Evolutionary conservation across 2,113 vertebrate species (phyloP), one percentile per base, ranked within the genome.

Genomic region (Eudyptes chrysolophus): DNA sequence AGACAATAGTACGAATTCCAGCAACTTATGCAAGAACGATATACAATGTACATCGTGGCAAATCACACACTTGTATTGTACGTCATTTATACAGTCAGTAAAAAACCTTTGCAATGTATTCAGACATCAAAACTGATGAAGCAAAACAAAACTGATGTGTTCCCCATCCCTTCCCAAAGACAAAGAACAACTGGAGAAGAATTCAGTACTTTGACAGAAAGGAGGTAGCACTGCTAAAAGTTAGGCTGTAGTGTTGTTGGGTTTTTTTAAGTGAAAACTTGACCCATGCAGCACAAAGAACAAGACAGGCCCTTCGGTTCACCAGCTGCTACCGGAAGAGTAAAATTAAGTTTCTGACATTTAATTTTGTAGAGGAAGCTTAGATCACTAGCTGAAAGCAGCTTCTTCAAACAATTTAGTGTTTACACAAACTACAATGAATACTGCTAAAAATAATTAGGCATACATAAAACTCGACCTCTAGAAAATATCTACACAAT

Each of bases 221-320:
- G 90, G 98, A 98, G 97, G 97, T 96, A 98, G 98, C 96, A 81
- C 89, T 92, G 66, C 84, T 94, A 89, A 42, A 97, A 94, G 89
- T 94, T 89, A 94, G 92, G 69, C 65, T 94, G 92, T 91, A 96
- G 93, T 78, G 94, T 86, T 68, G 69, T 84, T 70, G 87, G 66
- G 9, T 13, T 71, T 58, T 87, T 90, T 38, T 4, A 83, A 93
- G 92, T 32, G 80, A 94, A 94, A 97, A 92, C 80, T 95, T 75
- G 96, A 88, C 58, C 51, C 84, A 71, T n/a, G 85, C 62, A 95
- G 92, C 85, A 97, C 93, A 69, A 94, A 68, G 65, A 86, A 94
- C 62, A 90, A 65, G 89, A 90, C 3, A 94, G 74, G 89, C 72
- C 89, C 70, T 95, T 90, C 57, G 5, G 93, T 87, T 92, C 66